These are phyloP conservation scores for Crotalus horridus DNA, from an alignment of 2,113 vertebrate genomes.

Conservation along the genomic window DNA sequence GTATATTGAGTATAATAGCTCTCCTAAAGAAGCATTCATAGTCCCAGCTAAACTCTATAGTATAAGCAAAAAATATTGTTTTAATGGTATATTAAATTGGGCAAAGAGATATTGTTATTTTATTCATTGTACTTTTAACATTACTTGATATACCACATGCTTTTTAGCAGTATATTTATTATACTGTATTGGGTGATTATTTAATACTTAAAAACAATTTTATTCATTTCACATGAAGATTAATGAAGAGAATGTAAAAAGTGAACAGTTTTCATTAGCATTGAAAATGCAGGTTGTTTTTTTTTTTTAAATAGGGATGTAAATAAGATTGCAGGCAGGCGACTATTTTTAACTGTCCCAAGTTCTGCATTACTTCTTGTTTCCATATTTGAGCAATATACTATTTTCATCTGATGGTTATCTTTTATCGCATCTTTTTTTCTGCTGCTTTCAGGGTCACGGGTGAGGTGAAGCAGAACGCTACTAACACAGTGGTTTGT, in stretches of 20 bases:
- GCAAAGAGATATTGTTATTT: neutral
- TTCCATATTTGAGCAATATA: neutral
- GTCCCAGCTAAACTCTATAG: neutral
- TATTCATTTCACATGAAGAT: neutral
- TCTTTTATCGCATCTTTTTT: neutral
- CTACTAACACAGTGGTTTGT: constrained; percentile 84
- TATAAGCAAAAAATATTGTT: neutral
- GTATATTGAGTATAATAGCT: neutral
- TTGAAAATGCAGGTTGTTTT: neutral
- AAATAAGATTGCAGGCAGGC: neutral
- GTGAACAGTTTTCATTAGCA: neutral
- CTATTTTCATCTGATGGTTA: neutral
- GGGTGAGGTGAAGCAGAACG: constrained; percentile 91
- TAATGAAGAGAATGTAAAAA: neutral
- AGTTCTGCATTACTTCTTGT: neutral
- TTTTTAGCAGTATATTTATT: neutral
- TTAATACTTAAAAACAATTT: neutral
- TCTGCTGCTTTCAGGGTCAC: constrained; percentile 76
- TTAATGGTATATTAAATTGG: neutral
- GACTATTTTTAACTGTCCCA: neutral
- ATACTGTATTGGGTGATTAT: too few species aligned
- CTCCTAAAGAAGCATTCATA: neutral
- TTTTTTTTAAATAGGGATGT: neutral
- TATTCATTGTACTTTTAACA: neutral
- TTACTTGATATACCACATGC: neutral